Evolutionary conservation across 2,113 vertebrate species (phyloP).

Genomic region (Podarcis raffonei): DNA sequence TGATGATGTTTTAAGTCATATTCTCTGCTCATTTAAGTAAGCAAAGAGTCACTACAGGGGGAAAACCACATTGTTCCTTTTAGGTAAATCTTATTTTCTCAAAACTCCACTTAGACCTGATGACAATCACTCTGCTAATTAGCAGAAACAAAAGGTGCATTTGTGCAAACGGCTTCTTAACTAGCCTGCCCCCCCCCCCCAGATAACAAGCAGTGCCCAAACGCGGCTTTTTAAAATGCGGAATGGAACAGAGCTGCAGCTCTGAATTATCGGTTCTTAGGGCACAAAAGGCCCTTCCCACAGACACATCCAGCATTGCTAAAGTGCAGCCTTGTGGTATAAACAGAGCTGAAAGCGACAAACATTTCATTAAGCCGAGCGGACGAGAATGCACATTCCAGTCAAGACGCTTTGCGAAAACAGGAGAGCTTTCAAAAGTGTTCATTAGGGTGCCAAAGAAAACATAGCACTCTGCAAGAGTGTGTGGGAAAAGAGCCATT

Average conservation of each 20-base stretch:
- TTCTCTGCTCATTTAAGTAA: not conserved
- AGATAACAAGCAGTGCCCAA: conserved; percentile 27
- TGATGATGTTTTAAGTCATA: not conserved
- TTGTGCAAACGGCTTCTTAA: conserved; percentile 43
- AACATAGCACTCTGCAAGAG: not conserved
- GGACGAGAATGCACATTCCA: not conserved
- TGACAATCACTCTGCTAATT: not conserved
- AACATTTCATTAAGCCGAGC: not conserved
- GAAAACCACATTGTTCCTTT: not conserved
- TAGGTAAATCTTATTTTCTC: not conserved
- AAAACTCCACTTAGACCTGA: conserved; percentile 12
- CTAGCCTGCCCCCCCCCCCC: not conserved
- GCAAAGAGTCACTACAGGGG: not conserved
- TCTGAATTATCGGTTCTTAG: not conserved
- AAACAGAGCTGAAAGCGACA: not conserved
- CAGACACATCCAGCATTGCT: not conserved
- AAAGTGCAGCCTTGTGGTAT: not conserved
- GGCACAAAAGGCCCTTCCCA: not conserved
- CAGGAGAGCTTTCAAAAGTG: not conserved
- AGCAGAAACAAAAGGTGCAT: conserved; percentile 37
- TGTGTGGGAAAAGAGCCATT: not conserved
- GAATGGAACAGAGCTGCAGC: not conserved
- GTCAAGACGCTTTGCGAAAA: not conserved
- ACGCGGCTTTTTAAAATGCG: not conserved
- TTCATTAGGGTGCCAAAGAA: not conserved